Evolutionary conservation across 2,888 invertebrate species (phyloP), one percentile per base, ranked within the genome.

Genomic region (Ichneumoninae sp.): DNA sequence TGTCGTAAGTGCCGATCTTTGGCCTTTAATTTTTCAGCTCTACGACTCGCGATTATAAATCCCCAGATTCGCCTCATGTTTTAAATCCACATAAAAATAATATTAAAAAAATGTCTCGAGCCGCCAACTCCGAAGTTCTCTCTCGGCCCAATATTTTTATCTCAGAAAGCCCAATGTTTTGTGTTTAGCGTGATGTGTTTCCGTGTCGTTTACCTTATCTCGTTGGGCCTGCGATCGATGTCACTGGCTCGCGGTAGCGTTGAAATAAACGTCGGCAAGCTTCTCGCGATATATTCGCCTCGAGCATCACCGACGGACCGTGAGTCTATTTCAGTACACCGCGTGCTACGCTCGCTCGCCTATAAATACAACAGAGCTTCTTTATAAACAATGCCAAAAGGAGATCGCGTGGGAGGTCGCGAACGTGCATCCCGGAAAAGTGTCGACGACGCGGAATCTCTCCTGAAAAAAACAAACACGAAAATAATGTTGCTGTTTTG

Each of bases 331-430:
- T 62, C 36, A 36, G 75, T 10, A 33, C 47, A 22, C 75, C 75
- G 75, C 75, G 75, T 65, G 50, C 52, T 62, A 30, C 57, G 22
- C 22, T 57, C 26, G 57, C 22, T 40, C 60, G 57, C 33, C 75
- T 84, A 76, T 84, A 75, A 82, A 84, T 82, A 84, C 44, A 54
- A 19, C 26, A 33, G 65, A 22, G 70, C 50, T 13, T 57, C 57
- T 22, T 69, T 30, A 69, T 85, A 82, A 84, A 82, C 84, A 57
- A 82, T 76, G 75, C 65, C 82, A 66, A 80, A 82, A 70, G 69
- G 65, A 76, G 52, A 71, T 75, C 50, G 74, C 66, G 78, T 74
- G 68, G 78, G 82, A 26, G n/a, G 77, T 13, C 6, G 36, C 33
- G 36, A 36, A 36, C 40, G 36, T 16, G 19, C 30, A 44, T 57